Conservation (phyloP, 2,797 vertebrate species). For the Morus bassanus region DNA sequence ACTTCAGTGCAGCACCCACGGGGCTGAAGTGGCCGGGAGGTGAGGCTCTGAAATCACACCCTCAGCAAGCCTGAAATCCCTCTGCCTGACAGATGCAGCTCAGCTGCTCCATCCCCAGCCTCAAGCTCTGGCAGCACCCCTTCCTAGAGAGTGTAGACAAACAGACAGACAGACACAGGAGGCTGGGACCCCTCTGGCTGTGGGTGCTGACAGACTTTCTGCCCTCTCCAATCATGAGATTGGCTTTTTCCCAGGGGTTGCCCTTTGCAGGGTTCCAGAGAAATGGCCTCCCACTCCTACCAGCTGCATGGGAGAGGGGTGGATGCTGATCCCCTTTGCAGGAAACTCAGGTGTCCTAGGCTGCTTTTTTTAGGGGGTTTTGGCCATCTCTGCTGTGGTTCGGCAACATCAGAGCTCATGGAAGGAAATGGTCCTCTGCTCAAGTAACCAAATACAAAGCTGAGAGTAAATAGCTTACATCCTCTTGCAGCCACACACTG, state of each 20-base stretch:
- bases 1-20: neutral
- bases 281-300: neutral
- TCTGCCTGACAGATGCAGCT: neutral
- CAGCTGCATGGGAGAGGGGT: neutral
- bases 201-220: neutral
- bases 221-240: neutral
- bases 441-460: neutral
- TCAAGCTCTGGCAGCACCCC: neutral
- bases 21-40: neutral
- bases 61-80: neutral
- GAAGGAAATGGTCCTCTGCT: constrained; percentile 5
- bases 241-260: neutral
- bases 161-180: neutral
- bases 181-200: neutral
- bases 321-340: neutral
- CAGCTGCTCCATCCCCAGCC: neutral
- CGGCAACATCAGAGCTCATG: neutral
- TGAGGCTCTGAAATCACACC: neutral
- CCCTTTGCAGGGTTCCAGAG: neutral
- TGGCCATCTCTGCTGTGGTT: neutral
- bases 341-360: neutral
- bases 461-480: constrained; percentile 7
- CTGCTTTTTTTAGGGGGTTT: neutral
- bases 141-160: neutral
- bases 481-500: neutral